Percentiles rank a stretch among this genome's conserved stretches.
These are phyloP conservation scores for Emydocephalus ijimae DNA, from an alignment of 2,113 vertebrate species.

Conservation along the genomic window DNA sequence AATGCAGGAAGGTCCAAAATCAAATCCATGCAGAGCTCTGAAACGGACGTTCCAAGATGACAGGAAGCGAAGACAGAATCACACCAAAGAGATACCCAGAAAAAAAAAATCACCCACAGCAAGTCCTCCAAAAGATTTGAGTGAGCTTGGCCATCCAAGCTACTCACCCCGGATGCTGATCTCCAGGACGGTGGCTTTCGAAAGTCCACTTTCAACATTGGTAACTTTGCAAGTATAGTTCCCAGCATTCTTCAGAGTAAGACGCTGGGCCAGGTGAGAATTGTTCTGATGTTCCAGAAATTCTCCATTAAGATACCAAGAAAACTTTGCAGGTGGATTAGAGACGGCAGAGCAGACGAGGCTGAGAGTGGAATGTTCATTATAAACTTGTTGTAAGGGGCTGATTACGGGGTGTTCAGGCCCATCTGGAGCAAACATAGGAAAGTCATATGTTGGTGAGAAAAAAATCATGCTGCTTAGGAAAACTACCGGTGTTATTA, in stretches of 20 bases:
- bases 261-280: not conserved
- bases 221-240: not conserved
- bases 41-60: not conserved
- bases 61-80: not conserved
- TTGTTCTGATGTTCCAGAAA: too few relatives aligned
- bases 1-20: not conserved
- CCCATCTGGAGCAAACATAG: constrained; percentile 17
- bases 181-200: not conserved
- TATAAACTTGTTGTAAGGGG: not conserved
- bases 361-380: not conserved
- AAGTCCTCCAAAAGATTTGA: not conserved
- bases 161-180: not conserved
- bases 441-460: not conserved
- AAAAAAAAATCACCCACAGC: not conserved
- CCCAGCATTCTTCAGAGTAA: not conserved
- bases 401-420: not conserved
- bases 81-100: too few relatives aligned
- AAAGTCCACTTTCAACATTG: not conserved
- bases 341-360: constrained; percentile 6
- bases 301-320: not conserved
- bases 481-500: accelerated
- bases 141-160: not conserved
- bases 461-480: not conserved
- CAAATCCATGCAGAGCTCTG: not conserved
- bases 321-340: not conserved